Conservation (phyloP, 2,888 invertebrate genomes). For the Ophion ventricosus region DNA sequence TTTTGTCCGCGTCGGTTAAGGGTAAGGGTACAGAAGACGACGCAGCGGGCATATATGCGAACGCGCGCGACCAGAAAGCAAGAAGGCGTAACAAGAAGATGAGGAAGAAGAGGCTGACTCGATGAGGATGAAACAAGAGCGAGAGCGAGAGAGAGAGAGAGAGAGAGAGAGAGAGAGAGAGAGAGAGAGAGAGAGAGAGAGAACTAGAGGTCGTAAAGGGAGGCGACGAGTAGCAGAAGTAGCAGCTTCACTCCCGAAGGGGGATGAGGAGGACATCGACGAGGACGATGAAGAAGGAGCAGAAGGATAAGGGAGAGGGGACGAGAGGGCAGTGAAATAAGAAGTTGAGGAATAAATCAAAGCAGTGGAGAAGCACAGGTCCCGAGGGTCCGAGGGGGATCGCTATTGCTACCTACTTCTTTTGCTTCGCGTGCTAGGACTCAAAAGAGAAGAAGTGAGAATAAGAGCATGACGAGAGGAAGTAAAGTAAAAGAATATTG, state of each 20-base stretch:
- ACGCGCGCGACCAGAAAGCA: slow-evolving; percentile 50
- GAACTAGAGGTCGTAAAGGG: slow-evolving; percentile 33
- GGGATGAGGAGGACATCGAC: slow-evolving; percentile 52
- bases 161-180: no score
- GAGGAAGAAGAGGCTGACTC: slow-evolving; percentile 62
- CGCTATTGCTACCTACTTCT: slow-evolving; percentile 39
- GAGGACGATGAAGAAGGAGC: slow-evolving; percentile 51
- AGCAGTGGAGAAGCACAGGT: slow-evolving; percentile 62
- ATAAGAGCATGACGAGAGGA: slow-evolving; percentile 66
- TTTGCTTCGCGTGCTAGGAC: slow-evolving; percentile 40
- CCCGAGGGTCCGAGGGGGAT: slow-evolving; percentile 59
- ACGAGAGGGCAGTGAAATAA: slow-evolving; percentile 68
- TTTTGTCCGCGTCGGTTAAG: slow-evolving; percentile 81
- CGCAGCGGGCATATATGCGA: slow-evolving; percentile 44
- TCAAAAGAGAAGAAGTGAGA: slow-evolving; percentile 65
- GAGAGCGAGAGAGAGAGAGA: background rate
- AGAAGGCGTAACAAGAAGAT: slow-evolving; percentile 54
- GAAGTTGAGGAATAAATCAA: slow-evolving; percentile 64
- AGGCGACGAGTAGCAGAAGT: slow-evolving; percentile 58
- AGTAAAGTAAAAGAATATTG: slow-evolving; percentile 64
- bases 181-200: no score
- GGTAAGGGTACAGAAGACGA: slow-evolving; percentile 67
- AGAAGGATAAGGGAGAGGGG: slow-evolving; percentile 62
- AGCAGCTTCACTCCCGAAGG: slow-evolving; percentile 54
- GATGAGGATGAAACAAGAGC: slow-evolving; percentile 2